Percentiles rank a stretch among this genome's conserved stretches.
phyloP scores from a whole-genome alignment of 2,888 invertebrate species.

The Leptothorax acervorum region DNA sequence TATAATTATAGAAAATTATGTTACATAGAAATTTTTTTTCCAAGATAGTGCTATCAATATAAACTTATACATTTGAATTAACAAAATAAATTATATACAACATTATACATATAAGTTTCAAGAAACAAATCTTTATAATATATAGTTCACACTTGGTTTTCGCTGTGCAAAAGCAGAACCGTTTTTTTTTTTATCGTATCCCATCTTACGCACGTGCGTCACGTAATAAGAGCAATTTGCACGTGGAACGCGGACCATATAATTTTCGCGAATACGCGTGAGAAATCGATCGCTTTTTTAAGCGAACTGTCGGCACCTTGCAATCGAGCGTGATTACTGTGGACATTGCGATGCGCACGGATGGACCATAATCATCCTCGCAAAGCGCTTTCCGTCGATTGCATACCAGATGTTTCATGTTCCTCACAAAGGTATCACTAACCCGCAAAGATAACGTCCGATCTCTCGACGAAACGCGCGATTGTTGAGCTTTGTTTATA shows the following conservation, averaged over 20 bases:
- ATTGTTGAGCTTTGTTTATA: neutral
- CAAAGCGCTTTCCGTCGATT: constrained; percentile 45
- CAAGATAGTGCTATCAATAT: neutral
- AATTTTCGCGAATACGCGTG: constrained; percentile 70
- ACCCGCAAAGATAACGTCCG: neutral
- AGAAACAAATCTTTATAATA: neutral
- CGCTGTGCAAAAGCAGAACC: neutral
- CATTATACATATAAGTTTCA: neutral
- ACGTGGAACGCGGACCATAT: constrained; percentile 58
- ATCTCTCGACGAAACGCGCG: neutral
- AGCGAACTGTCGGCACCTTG: constrained; percentile 33
- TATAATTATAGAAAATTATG: too few relatives aligned
- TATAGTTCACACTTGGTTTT: neutral
- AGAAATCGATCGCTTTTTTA: constrained; percentile 69
- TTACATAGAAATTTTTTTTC: too few relatives aligned
- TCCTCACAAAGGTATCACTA: constrained; percentile 12
- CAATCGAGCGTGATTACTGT: constrained; percentile 65
- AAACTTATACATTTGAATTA: neutral
- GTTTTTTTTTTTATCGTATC: constrained; percentile 10
- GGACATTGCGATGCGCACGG: constrained; percentile 58
- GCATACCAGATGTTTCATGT: constrained; percentile 40
- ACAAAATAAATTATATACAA: neutral
- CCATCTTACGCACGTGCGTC: constrained; percentile 54
- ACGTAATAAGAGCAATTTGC: constrained; percentile 64
- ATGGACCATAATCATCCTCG: constrained; percentile 51